A percentile compares a stretch with the other conserved stretches of the same genome.
These are phyloP conservation scores for Muscicapa adusta DNA, from an alignment of 2,113 vertebrate genomes.

Conservation along the genomic window DNA sequence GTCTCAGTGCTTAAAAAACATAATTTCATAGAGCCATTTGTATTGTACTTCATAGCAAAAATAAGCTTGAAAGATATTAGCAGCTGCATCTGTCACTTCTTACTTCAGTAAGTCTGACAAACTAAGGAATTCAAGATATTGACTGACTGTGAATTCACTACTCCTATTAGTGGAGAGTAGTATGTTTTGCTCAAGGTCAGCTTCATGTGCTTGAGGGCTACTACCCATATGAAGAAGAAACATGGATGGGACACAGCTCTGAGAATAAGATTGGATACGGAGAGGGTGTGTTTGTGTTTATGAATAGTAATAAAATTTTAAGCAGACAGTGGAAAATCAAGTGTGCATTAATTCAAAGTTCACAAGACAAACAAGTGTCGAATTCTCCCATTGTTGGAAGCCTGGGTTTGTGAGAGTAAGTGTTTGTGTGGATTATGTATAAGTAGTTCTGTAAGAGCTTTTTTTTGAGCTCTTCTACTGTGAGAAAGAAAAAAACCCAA, in stretches of 20 bases:
- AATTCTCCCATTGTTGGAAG: rapidly evolving
- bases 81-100: not conserved
- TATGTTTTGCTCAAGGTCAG: not conserved
- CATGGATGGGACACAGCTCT: not conserved
- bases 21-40: not conserved
- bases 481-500: not conserved
- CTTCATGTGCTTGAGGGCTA: not conserved
- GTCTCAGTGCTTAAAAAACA: not conserved
- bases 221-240: not conserved
- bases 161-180: not conserved
- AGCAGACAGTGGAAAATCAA: not conserved
- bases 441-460: not conserved
- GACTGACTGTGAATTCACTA: not conserved
- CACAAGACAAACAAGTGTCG: not conserved
- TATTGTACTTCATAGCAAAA: not conserved
- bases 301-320: not conserved
- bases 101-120: not conserved
- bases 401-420: not conserved
- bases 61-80: not conserved
- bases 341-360: not conserved
- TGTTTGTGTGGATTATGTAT: not conserved
- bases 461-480: not conserved
- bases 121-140: not conserved
- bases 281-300: not conserved
- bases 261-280: not conserved